These are phyloP conservation scores for Pseudanteris insignis DNA, from an alignment of 2,888 invertebrate species.

Conservation along the genomic window DNA sequence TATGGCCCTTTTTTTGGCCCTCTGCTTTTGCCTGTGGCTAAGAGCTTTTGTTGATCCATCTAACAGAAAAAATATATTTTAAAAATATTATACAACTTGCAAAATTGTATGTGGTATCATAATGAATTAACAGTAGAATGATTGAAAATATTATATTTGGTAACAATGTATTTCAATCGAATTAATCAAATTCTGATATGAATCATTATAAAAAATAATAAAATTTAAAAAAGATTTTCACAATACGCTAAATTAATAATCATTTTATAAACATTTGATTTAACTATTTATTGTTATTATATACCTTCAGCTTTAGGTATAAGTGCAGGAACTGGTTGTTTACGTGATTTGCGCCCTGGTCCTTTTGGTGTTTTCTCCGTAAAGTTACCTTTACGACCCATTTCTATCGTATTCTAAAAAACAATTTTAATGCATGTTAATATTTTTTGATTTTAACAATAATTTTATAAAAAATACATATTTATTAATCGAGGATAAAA, in stretches of 20 bases:
- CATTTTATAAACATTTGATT: neutral
- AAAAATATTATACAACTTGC: too few species aligned
- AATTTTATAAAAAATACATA: neutral
- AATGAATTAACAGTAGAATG: too few species aligned
- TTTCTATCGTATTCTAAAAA: constrained; percentile 60
- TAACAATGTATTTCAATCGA: too few species aligned
- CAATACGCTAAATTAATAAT: neutral
- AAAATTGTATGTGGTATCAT: too few species aligned
- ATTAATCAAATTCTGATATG: too few species aligned
- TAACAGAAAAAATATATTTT: constrained; percentile 21
- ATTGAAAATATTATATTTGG: too few species aligned
- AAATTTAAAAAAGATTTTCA: neutral
- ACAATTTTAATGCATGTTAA: too few species aligned
- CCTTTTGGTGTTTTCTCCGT: constrained; percentile 77
- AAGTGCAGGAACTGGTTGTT: constrained; percentile 79
- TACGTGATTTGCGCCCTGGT: constrained; percentile 86
- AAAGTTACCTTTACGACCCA: constrained; percentile 89
- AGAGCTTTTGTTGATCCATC: constrained; percentile 70
- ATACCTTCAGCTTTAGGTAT: constrained; percentile 14
- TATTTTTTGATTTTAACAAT: neutral
- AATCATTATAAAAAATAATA: too few species aligned
- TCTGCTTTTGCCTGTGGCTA: constrained; percentile 77
- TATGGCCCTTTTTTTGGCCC: constrained; percentile 70
- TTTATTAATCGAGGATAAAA: too few species aligned
- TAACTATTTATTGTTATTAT: neutral